These are phyloP conservation scores for Adelognathus sp. DNA, from an alignment of 2,888 invertebrate genomes.

Conservation along the genomic window DNA sequence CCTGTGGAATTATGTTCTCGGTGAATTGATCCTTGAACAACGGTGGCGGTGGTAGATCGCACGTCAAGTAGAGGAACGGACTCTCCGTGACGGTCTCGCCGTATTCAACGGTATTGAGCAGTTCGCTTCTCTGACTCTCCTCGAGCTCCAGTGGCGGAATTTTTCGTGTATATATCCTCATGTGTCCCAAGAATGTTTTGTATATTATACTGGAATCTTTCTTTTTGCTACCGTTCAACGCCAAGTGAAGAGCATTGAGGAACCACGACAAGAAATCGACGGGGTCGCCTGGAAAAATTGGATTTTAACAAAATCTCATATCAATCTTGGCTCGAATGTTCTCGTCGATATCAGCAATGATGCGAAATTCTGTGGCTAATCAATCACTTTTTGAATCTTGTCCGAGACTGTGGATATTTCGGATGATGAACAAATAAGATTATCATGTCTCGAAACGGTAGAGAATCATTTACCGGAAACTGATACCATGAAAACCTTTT, in stretches of 20 bases:
- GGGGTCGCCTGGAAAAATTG: constrained; percentile 90
- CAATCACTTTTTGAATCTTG: too few species aligned
- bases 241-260: constrained; percentile 96
- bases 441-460: too few species aligned
- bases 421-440: too few species aligned
- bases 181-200: constrained; percentile 95
- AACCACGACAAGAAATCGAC: constrained; percentile 99
- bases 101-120: constrained; percentile 92
- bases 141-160: constrained; percentile 96
- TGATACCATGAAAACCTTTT: too few species aligned
- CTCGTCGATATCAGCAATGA: constrained; percentile 1
- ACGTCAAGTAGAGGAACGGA: constrained; percentile 97
- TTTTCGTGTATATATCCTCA: constrained; percentile 95
- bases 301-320: background rate
- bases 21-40: constrained; percentile 98
- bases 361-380: too few species aligned
- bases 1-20: constrained; percentile 99
- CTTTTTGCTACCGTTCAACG: constrained; percentile 95
- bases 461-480: too few species aligned
- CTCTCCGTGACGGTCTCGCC: constrained; percentile 93
- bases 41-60: constrained; percentile 98
- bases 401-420: too few species aligned
- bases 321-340: background rate
- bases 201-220: constrained; percentile 95
- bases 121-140: constrained; percentile 91